These are phyloP conservation scores for Lepus townsendii DNA, from an alignment of 2,797 vertebrate species.

Conservation along the genomic window DNA sequence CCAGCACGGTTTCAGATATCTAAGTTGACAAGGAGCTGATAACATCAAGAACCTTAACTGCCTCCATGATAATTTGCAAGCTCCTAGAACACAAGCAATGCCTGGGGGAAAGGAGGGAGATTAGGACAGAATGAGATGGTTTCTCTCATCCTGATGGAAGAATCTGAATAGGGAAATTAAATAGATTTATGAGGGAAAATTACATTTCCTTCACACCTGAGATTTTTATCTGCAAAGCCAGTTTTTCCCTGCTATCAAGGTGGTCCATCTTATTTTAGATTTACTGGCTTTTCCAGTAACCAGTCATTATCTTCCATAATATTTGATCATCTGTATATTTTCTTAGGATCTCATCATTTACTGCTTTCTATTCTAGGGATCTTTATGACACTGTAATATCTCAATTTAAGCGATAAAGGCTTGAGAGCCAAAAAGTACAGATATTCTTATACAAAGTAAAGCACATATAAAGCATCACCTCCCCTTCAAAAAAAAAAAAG, in stretches of 20 bases:
- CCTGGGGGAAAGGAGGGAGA: background rate
- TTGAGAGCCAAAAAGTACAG: background rate
- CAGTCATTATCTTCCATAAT: background rate
- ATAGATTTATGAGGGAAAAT: background rate
- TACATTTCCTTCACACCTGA: background rate
- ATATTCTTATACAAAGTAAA: background rate
- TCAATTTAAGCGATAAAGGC: conserved; percentile 6
- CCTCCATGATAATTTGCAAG: background rate
- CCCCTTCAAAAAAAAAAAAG: background rate
- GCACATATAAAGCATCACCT: background rate
- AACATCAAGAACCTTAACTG: background rate
- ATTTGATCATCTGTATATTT: background rate
- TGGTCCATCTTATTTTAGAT: background rate
- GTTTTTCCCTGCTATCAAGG: background rate
- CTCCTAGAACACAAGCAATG: background rate
- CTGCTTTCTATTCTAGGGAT: background rate
- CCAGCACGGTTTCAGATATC: background rate
- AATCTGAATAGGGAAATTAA: background rate
- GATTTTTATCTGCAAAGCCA: background rate
- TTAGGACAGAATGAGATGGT: background rate
- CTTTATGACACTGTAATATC: background rate
- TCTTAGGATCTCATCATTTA: background rate
- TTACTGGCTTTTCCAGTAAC: background rate
- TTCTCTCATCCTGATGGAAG: conserved; percentile 24
- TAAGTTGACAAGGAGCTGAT: background rate